These are phyloP conservation scores for Phoxinus dragarum DNA, from an alignment of 2,797 vertebrate genomes.

Conservation along the genomic window DNA sequence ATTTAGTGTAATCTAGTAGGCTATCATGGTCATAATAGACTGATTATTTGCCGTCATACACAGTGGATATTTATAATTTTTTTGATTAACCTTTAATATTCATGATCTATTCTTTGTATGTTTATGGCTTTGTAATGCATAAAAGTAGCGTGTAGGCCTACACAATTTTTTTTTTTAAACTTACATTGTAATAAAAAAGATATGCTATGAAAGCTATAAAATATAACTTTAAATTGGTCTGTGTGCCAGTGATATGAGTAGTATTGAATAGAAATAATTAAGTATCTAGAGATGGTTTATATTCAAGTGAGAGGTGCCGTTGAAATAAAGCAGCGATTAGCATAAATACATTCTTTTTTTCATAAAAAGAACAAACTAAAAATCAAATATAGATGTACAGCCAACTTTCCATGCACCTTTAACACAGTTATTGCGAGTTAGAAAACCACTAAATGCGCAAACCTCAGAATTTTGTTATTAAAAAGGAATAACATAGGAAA, in stretches of 20 bases:
- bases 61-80: not conserved
- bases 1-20: slow-evolving; percentile 6
- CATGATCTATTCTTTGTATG: not conserved
- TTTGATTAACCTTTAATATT: not conserved
- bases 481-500: not conserved
- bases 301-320: not conserved
- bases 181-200: not conserved
- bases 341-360: not conserved
- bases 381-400: not conserved
- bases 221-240: not conserved
- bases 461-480: not conserved
- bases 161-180: not conserved
- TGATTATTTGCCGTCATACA: not conserved
- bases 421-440: not conserved
- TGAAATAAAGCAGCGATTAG: not conserved
- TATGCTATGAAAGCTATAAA: not conserved
- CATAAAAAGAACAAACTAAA: not conserved
- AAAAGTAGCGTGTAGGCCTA: too few relatives aligned
- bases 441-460: not conserved
- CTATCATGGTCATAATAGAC: not conserved
- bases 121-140: not conserved
- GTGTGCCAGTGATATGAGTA: not conserved
- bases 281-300: not conserved
- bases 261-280: not conserved
- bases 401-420: not conserved